Conservation (phyloP, 2,113 vertebrate genomes). For the Tor tambroides region DNA sequence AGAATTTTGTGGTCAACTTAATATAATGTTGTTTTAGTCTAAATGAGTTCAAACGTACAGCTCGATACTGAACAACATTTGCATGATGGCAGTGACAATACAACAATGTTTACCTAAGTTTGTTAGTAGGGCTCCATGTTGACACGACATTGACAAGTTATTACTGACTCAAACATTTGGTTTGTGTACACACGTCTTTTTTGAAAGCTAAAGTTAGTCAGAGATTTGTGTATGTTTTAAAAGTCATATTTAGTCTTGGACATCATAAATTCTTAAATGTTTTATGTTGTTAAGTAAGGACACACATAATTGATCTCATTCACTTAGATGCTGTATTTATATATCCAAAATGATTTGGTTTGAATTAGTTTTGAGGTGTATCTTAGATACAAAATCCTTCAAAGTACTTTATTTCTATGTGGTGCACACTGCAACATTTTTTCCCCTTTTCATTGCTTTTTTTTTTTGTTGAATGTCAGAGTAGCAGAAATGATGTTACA, state of each 20-base stretch:
- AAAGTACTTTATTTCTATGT: conserved; percentile 12
- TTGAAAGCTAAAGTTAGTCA: background rate
- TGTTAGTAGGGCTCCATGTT: background rate
- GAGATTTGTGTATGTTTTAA: background rate
- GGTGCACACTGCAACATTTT: background rate
- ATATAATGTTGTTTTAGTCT: background rate
- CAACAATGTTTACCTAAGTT: background rate
- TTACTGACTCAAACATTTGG: background rate
- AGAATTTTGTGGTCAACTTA: background rate
- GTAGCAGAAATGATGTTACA: conserved; percentile 54
- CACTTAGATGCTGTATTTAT: background rate
- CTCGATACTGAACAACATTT: background rate
- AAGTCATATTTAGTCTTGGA: background rate
- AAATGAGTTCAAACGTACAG: background rate
- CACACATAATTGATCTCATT: background rate
- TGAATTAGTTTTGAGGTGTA: background rate
- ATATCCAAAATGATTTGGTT: background rate
- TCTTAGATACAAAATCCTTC: background rate
- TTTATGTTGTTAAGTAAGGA: background rate
- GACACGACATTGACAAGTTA: background rate
- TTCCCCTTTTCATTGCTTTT: background rate
- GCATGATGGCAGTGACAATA: background rate
- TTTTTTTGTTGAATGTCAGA: conserved; percentile 37
- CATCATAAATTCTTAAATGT: background rate
- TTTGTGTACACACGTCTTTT: background rate